These are phyloP conservation scores for Ciconia nigra DNA, from an alignment of 2,797 vertebrate species.

Conservation along the genomic window DNA sequence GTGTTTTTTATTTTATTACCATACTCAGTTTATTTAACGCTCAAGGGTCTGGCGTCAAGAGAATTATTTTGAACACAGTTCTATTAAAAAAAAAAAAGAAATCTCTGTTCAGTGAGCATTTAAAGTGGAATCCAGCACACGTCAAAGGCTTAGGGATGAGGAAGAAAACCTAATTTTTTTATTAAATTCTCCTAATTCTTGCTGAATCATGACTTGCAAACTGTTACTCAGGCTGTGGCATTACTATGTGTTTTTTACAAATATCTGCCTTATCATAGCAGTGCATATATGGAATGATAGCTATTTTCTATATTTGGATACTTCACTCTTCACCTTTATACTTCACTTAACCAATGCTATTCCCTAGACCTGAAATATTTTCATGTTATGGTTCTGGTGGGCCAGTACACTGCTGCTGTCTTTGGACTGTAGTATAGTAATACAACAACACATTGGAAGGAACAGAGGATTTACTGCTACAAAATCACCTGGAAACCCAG, in stretches of 20 bases:
- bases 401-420: neutral
- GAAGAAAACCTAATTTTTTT: neutral
- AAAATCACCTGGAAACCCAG: neutral
- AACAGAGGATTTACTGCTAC: neutral
- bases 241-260: slow-evolving; percentile 6
- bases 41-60: neutral
- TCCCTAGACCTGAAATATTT: neutral
- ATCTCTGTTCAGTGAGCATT: neutral
- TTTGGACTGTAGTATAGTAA: neutral
- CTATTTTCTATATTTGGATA: neutral
- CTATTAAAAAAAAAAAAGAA: neutral
- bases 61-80: neutral
- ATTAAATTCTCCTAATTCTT: neutral
- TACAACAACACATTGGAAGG: neutral
- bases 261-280: neutral
- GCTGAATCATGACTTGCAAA: neutral
- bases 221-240: neutral
- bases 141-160: neutral
- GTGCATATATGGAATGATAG: neutral
- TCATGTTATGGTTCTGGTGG: neutral
- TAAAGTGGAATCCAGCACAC: neutral
- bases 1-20: neutral
- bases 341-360: neutral
- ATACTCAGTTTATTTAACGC: neutral
- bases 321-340: neutral